Conservation (phyloP, 2,797 vertebrate species). For the Naso thynnoides region DNA sequence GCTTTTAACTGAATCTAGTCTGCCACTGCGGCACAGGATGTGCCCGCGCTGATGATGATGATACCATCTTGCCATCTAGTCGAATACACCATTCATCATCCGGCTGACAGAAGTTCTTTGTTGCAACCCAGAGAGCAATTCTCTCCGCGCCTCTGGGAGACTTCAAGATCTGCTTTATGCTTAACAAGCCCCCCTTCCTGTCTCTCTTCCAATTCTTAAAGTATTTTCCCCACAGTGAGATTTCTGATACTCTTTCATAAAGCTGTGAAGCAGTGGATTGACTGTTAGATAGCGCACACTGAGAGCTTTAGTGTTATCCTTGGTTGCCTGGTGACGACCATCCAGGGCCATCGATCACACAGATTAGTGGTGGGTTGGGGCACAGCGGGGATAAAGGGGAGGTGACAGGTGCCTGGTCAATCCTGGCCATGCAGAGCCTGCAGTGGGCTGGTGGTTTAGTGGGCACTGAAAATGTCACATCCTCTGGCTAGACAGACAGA, state of each 20-base stretch:
- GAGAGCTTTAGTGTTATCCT: conserved; percentile 67
- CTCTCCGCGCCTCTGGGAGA: conserved; percentile 12
- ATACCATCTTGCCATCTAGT: conserved; percentile 30
- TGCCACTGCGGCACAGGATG: conserved; percentile 22
- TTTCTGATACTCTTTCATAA: conserved; percentile 22
- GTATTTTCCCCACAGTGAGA: conserved; percentile 10
- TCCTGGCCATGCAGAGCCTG: conserved; percentile 31
- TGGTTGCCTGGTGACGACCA: conserved; percentile 80
- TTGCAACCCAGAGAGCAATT: conserved; percentile 9
- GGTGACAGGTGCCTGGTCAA: conserved; percentile 61
- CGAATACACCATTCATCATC: conserved; percentile 54
- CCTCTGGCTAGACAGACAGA: conserved; percentile 15
- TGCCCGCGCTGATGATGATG: conserved; percentile 33
- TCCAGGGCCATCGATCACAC: conserved; percentile 76
- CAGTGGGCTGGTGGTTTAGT: conserved; percentile 34
- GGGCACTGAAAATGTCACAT: conserved; percentile 66
- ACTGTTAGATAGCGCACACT: conserved; percentile 41
- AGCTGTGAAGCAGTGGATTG: conserved; percentile 26
- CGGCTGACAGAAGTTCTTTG: conserved; percentile 40
- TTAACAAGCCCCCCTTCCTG: background rate
- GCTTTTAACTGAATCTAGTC: conserved; percentile 21
- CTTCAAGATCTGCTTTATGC: conserved; percentile 1
- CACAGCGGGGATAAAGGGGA: conserved; percentile 65
- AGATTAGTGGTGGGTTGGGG: conserved; percentile 64
- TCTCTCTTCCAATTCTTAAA: conserved; percentile 8